Percentiles rank a stretch among this genome's conserved stretches.
Conservation (phyloP, 1,140 invertebrate genomes). For the Cyclargus thomasi region DNA sequence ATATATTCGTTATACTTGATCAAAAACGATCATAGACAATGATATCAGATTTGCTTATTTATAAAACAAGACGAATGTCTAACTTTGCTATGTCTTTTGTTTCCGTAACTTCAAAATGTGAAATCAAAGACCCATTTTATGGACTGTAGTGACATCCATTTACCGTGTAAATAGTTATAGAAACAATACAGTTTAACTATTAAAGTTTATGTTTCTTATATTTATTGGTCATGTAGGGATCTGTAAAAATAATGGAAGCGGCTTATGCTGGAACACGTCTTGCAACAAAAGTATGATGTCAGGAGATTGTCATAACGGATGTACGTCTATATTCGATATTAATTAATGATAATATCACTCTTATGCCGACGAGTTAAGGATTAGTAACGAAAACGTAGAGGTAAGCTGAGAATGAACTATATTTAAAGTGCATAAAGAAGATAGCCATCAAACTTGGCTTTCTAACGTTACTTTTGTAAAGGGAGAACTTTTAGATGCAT, state of each 20-base stretch:
- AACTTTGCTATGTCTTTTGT: too few relatives aligned
- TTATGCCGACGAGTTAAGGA: too few relatives aligned
- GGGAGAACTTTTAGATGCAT: not conserved
- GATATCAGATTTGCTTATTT: too few relatives aligned
- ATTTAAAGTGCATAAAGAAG: not conserved
- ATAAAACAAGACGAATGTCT: too few relatives aligned
- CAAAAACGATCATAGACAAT: too few relatives aligned
- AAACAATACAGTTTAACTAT: not conserved
- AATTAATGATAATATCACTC: too few relatives aligned
- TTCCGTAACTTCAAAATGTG: not conserved
- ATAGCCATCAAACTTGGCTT: not conserved
- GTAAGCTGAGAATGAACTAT: too few relatives aligned
- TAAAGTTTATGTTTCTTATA: constrained; percentile 1
- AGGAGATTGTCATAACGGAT: too few relatives aligned
- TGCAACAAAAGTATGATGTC: not conserved
- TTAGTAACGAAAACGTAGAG: too few relatives aligned
- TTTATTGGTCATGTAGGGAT: not conserved
- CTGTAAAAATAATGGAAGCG: not conserved
- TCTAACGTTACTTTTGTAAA: not conserved
- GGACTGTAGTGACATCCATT: too few relatives aligned
- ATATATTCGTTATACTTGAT: too few relatives aligned
- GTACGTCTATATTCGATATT: too few relatives aligned
- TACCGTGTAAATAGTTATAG: not conserved
- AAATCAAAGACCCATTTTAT: not conserved
- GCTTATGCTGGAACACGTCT: not conserved